These are phyloP conservation scores for Cerastoderma edule DNA, from an alignment of 2,888 invertebrate species.

Conservation along the genomic window DNA sequence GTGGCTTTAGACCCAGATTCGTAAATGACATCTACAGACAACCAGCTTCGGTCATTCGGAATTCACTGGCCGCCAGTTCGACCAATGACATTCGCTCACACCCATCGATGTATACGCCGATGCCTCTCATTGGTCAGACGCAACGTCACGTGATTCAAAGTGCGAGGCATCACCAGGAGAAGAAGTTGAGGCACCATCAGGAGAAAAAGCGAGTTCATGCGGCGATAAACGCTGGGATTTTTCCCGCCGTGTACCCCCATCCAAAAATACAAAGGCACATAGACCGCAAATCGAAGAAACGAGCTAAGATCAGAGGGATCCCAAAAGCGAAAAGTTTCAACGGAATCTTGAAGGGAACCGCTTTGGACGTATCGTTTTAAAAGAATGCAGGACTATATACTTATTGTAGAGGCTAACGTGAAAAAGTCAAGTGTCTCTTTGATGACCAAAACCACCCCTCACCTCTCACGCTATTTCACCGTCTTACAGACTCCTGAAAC, in stretches of 20 bases:
- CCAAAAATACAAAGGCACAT: conserved; percentile 28
- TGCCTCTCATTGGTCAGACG: not conserved
- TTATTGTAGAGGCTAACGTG: too few species aligned
- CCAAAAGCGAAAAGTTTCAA: conserved; percentile 45
- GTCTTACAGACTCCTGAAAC: too few species aligned
- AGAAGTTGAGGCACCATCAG: too few species aligned
- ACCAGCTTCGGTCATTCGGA: not conserved
- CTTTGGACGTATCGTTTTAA: conserved; percentile 27
- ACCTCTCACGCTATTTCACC: too few species aligned
- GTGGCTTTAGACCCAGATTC: not conserved
- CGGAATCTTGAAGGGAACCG: conserved; percentile 35
- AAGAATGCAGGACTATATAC: too few species aligned
- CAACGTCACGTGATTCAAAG: too few species aligned
- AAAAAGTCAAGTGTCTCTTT: too few species aligned
- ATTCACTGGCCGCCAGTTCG: not conserved
- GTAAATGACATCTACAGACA: too few species aligned
- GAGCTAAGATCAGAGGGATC: conserved; percentile 17
- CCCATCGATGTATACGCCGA: not conserved
- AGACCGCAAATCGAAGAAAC: conserved; percentile 25
- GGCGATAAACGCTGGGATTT: conserved; percentile 23
- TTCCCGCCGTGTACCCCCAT: conserved; percentile 31
- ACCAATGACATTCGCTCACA: not conserved
- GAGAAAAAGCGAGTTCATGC: not conserved
- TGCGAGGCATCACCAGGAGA: too few species aligned
- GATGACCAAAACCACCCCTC: too few species aligned